Evolutionary conservation across 2,888 invertebrate genomes (phyloP).

Genomic region (Agrenia bidenticulata): DNA sequence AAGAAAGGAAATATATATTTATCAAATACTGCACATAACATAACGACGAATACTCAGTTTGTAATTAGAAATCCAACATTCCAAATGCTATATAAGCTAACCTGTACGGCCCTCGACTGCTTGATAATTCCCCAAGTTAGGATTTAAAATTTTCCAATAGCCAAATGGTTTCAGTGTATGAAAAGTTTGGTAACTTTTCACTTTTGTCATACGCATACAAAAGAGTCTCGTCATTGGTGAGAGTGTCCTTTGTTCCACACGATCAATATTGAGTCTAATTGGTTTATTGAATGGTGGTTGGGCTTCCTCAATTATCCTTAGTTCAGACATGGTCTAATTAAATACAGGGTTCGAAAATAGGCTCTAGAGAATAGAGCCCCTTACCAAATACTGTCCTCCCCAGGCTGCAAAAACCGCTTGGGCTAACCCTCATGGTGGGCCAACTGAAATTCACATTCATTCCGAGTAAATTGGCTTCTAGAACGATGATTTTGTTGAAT

Average conservation of each 20-base stretch:
- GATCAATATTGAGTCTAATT: neutral
- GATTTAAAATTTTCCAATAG: neutral
- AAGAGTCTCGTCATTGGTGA: conserved; percentile 38
- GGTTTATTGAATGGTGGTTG: conserved; percentile 1
- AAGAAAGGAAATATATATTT: too few species aligned
- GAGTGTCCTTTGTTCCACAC: conserved; percentile 25
- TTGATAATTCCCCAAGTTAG: neutral
- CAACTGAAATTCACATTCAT: neutral
- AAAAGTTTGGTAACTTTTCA: conserved; percentile 52
- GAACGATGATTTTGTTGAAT: too few species aligned
- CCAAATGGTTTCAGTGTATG: conserved; percentile 6
- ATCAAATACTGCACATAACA: too few species aligned
- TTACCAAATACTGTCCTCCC: conserved; percentile 13
- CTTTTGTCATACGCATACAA: conserved; percentile 50
- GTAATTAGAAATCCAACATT: too few species aligned
- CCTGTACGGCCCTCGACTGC: neutral
- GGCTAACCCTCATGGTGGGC: neutral
- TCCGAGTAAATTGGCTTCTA: too few species aligned
- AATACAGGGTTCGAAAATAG: conserved; percentile 12
- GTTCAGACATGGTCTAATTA: conserved; percentile 2
- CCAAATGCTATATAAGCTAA: too few species aligned
- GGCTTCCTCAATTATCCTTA: conserved; percentile 25
- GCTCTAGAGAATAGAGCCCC: conserved; percentile 19
- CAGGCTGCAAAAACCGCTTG: conserved; percentile 10
- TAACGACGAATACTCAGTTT: too few species aligned